Base-by-base conservation (phyloP, 2,888 invertebrate genomes). In the Creontiades dilutus region DNA sequence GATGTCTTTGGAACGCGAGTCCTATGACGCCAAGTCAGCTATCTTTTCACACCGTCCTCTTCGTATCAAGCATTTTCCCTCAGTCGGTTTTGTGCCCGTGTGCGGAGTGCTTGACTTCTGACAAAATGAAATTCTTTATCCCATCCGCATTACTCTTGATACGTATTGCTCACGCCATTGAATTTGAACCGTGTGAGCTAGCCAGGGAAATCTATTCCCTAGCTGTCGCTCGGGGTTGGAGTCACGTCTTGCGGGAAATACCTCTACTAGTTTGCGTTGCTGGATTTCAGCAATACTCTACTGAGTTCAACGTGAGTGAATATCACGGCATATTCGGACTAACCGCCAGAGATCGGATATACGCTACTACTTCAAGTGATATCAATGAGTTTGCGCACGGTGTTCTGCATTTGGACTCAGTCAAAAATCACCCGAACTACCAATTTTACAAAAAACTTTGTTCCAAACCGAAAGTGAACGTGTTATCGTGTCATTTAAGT, bases 361-460 rank as follows among this genome's bases (percentile, higher is more conserved):
- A 4, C 9, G 3, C 61, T 14, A 4, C 14, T 19, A n/a, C 19
- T 23, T 23, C 27, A 0, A 23, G 13, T 7, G 68, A 68, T 23
- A 23, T 68, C 68, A 23, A 68, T 5, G 23, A 11, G 23, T 68
- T 68, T 12, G 68, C 68, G 3, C 68, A 68, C 68, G 9, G 12
- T 12, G 68, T 68, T 68, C 19, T 68, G 27, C 68, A 23, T 5
- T 23, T 68, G 13, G 68, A 23, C 12, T 5, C 68, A 23, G 68
- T 23, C 13, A 23, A 68, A 3, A 13, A 7, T 19, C 68, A 68
- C 19, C 68, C 68, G 27, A 68, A 68, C 68, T 68, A 68, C 27
- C 19, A 23, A 23, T 68, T 68, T 68, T 68, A 68, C 68, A 19
- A 68, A 23, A 23, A 68, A 23, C 68, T 68, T 27, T 68, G 68